phyloP scores from a whole-genome alignment of 2,888 invertebrate species.

The Mimumesa dahlbomi region DNA sequence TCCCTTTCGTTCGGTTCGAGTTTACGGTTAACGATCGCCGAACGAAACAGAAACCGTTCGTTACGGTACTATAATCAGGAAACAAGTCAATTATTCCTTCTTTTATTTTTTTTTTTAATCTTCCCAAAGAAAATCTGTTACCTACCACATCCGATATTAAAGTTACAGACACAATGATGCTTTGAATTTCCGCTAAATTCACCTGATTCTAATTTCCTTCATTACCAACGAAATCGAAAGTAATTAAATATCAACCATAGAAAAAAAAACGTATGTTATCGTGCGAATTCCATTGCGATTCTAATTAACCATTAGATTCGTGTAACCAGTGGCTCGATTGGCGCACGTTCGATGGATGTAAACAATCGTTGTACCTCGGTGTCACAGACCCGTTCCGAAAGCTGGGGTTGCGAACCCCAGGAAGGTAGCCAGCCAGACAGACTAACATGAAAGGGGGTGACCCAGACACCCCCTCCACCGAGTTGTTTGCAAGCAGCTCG shows the following conservation, averaged over 20 bases:
- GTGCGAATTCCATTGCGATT: background rate
- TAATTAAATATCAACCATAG: no score
- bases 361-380: conserved; percentile 64
- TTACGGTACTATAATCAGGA: conserved; percentile 15
- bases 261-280: no score
- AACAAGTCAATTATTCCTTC: background rate
- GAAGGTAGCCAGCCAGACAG: conserved; percentile 68
- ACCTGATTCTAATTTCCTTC: no score
- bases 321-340: conserved; percentile 37
- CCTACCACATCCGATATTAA: no score
- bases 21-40: conserved; percentile 35
- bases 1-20: conserved; percentile 50
- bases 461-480: conserved; percentile 77
- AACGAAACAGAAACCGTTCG: conserved; percentile 19
- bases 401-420: conserved; percentile 74
- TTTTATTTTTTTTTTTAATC: no score
- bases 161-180: no score
- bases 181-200: no score
- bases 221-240: no score
- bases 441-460: conserved; percentile 76
- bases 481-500: conserved; percentile 64
- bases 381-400: conserved; percentile 50
- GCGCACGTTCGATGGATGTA: conserved; percentile 43
- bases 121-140: no score
- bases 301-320: conserved; percentile 37